phyloP scores from a whole-genome alignment of 2,113 vertebrate species.

The Tetrao urogallus region DNA sequence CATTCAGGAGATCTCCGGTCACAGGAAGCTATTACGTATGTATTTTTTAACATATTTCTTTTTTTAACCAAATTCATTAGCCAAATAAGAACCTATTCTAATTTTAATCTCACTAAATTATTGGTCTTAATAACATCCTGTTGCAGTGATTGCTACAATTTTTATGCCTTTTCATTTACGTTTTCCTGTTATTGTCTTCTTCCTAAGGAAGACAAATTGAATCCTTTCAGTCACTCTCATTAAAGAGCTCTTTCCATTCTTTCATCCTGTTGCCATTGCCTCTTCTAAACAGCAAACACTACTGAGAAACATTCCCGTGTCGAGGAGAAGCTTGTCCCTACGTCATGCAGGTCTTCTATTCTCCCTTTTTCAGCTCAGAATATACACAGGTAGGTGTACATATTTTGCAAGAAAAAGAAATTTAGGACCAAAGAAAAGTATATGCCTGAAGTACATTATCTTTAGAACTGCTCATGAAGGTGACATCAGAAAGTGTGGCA shows the following conservation, averaged over 20 bases:
- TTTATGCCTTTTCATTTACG: neutral
- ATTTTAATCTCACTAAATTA: constrained; percentile 61
- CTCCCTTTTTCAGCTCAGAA: neutral
- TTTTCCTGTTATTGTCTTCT: constrained; percentile 14
- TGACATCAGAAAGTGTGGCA: neutral
- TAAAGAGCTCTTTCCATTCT: neutral
- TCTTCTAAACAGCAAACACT: neutral
- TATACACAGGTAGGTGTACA: neutral
- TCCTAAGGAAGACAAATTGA: neutral
- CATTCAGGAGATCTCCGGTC: constrained; percentile 46
- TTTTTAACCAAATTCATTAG: constrained; percentile 45
- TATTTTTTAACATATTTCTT: neutral
- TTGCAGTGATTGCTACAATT: neutral
- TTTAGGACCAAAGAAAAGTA: neutral
- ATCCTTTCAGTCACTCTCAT: neutral
- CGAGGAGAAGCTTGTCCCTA: neutral
- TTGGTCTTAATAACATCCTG: constrained; percentile 36
- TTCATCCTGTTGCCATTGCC: neutral
- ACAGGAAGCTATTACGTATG: neutral
- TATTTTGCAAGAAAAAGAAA: neutral
- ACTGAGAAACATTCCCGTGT: neutral
- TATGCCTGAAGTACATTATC: neutral
- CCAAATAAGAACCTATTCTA: constrained; percentile 45
- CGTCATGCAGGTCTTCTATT: neutral
- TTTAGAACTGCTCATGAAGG: neutral